Evolutionary conservation across 1,140 invertebrate species (phyloP), one percentile per base, ranked within the genome.

Genomic region (Dysdera silvatica): DNA sequence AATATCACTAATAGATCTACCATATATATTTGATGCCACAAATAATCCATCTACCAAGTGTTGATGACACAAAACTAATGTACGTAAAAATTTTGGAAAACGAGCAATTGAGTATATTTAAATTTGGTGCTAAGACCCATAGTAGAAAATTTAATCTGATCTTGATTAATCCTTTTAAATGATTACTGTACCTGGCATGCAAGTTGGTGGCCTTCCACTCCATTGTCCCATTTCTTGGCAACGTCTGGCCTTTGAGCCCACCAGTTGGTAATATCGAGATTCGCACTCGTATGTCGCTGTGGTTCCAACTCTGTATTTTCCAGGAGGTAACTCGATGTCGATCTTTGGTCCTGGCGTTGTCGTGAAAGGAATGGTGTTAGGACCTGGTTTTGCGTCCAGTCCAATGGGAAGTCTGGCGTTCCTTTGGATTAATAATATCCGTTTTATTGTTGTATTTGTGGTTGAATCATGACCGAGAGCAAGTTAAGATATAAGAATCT

Each of bases 161-260:
- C n/a, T n/a, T n/a, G n/a, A n/a, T n/a, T n/a, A n/a, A n/a, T n/a
- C n/a, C n/a, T n/a, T n/a, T n/a, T n/a, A n/a, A n/a, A n/a, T n/a
- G n/a, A n/a, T n/a, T 16, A 16, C 18, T 26, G 52, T 10, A 65
- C 66, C 45, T 53, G 65, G 60, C 14, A 67, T 67, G 12, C 65
- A 67, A 14, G 59, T 62, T 7, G 65, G 56, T 28, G 60, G 59
- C 7, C 65, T 52, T 48, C 65, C 65, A 37, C 59, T 67, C 61
- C 66, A 67, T n/a, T 48, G 45, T 16, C 66, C 66, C n/a, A 53
- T 18, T 14, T 35, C 33, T 33, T 59, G 35, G 26, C 66, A 67
- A 18, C 66, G 26, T 43, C 66, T 60, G 8, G 61, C 48, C 24
- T 37, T 48, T 7, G 66, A 67, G 5, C 66, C 66, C n/a, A 67